Evolutionary conservation across 2,888 invertebrate genomes (phyloP), one percentile per base, ranked within the genome.

Genomic region (Drosophila ezoana): DNA sequence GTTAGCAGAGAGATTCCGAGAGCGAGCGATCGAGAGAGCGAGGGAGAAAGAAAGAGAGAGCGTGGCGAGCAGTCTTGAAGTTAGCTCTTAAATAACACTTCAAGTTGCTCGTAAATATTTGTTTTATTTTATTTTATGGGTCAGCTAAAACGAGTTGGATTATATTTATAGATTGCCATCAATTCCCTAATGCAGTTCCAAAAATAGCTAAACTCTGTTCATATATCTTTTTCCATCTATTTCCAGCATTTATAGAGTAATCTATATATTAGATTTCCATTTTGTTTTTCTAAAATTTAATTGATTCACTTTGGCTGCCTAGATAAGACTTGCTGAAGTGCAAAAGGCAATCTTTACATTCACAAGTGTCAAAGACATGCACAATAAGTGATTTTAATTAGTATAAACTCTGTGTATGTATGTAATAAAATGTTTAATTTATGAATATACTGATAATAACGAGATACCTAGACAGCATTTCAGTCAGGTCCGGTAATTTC

Each of bases 61-160:
- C 1, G 11, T 4, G 18, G 2, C 1, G 11, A 16, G 9, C 38
- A 37, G 44, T 48, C 53, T 33, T 10, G 11, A 40, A 20, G 18
- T 32, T 9, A 23, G 14, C 52, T 59, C 53, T 57, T 62, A 48
- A 62, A 48, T 52, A 57, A 37, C 59, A 57, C 56, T 57, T 63
- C 18, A 66, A 61, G 41, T 61, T 14, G 45, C 14, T 37, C 45
- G 48, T 59, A 59, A 70, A 74, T 52, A 71, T 60, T 73, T 49
- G 33, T 51, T 67, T 64, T 49, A 49, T 49, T 58, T 63, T 32
- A 40, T 33, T 69, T 62, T 49, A 41, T 74, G 71, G 74, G 75
- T 74, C 71, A 75, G 20, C 51, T 41, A 41, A 23, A 53, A 47
- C 32, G 61, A 38, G 66, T 62, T 75, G 61, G 59, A 45, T 43